Evolutionary conservation across 2,797 vertebrate genomes (phyloP).

Genomic region (Cephalopachus bancanus): DNA sequence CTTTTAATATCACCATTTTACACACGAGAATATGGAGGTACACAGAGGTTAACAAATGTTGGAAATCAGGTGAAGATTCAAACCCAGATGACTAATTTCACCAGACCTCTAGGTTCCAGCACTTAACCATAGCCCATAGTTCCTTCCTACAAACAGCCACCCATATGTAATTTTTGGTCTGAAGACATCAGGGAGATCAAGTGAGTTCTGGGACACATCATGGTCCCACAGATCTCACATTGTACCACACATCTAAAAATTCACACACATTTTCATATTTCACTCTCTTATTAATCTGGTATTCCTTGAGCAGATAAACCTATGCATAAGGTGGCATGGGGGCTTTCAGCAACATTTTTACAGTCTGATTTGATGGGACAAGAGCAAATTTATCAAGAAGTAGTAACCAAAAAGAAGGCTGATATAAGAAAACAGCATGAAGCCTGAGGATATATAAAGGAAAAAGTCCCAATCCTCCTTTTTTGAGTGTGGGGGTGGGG

Average conservation of each 20-base stretch:
- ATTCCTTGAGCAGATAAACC: background rate
- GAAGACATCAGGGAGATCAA: background rate
- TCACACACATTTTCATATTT: slow-evolving; percentile 34
- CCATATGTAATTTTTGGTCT: background rate
- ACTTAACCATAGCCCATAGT: background rate
- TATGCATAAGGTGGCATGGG: background rate
- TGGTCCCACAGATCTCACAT: background rate
- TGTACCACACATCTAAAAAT: background rate
- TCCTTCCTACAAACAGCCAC: background rate
- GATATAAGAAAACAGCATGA: slow-evolving; percentile 38
- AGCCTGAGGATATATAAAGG: slow-evolving; percentile 1
- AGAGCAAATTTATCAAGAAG: slow-evolving; percentile 49
- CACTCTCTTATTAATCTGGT: background rate
- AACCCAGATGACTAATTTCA: background rate
- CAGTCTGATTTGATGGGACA: background rate
- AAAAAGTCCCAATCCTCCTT: slow-evolving; percentile 31
- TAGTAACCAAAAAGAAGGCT: background rate
- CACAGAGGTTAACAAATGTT: slow-evolving; percentile 17
- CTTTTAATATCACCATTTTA: slow-evolving; percentile 61
- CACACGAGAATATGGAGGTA: slow-evolving; percentile 37
- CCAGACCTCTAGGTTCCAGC: background rate
- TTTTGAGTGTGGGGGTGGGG: background rate
- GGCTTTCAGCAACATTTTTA: slow-evolving; percentile 46
- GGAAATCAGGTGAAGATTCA: slow-evolving; percentile 41
- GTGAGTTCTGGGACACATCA: background rate